A percentile compares a stretch with the other conserved stretches of the same genome.
phyloP scores from a whole-genome alignment of 1,140 invertebrate genomes.

The Sycobia sp. region DNA sequence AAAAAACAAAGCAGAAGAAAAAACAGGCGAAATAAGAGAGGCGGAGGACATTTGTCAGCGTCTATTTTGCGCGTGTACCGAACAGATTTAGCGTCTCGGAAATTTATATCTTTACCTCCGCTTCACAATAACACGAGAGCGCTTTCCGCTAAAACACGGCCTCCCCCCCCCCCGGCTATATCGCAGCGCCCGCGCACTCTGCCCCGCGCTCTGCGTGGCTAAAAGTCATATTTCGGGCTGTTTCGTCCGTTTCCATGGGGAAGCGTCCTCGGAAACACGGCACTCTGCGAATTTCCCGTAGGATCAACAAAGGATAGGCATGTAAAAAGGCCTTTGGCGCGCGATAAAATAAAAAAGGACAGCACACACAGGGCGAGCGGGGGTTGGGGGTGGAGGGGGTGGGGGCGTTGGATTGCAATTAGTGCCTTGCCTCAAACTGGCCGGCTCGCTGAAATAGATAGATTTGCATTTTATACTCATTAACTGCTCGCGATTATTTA shows the following conservation, averaged over 20 bases:
- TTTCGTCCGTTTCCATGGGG: conserved; percentile 43
- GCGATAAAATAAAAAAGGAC: too few relatives aligned
- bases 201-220: conserved; percentile 27
- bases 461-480: too few relatives aligned
- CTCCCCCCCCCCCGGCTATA: too few relatives aligned
- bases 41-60: conserved; percentile 5
- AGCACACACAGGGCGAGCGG: too few relatives aligned
- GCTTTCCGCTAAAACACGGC: conserved; percentile 19
- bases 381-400: too few relatives aligned
- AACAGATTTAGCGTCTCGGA: conserved; percentile 19
- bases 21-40: too few relatives aligned
- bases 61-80: not conserved
- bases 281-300: conserved; percentile 47
- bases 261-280: conserved; percentile 42
- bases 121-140: conserved; percentile 18
- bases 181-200: not conserved
- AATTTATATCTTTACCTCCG: conserved; percentile 21
- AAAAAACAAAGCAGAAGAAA: too few relatives aligned
- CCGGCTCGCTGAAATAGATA: too few relatives aligned
- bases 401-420: too few relatives aligned
- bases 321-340: too few relatives aligned
- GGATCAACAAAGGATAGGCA: conserved; percentile 44
- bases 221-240: conserved; percentile 42
- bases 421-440: too few relatives aligned
- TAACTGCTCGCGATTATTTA: too few relatives aligned